Evolutionary conservation across 2,797 vertebrate genomes (phyloP).

Genomic region (Philypnodon macrostomus): DNA sequence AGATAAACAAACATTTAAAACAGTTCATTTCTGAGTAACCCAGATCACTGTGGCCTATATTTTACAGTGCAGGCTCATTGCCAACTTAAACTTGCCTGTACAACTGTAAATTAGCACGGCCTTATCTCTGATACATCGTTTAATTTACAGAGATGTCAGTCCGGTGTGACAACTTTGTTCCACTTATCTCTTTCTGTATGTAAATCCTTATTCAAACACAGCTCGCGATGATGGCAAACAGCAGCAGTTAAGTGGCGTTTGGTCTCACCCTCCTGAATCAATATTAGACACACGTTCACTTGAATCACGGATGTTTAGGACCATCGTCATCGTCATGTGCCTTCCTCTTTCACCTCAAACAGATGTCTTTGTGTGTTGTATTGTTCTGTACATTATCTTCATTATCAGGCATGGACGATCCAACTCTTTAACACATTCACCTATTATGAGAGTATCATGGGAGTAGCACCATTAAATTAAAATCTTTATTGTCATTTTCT

Average conservation of each 20-base stretch:
- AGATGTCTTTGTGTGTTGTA: not conserved
- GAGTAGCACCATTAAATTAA: too few relatives aligned
- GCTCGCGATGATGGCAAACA: constrained; percentile 25
- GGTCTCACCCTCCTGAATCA: constrained; percentile 34
- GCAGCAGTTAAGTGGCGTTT: not conserved
- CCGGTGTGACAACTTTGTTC: constrained; percentile 28
- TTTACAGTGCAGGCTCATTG: not conserved
- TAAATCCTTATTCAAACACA: constrained; percentile 57
- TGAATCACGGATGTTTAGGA: constrained; percentile 40
- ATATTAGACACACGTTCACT: constrained; percentile 15
- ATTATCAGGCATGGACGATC: too few relatives aligned
- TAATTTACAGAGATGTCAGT: constrained; percentile 18
- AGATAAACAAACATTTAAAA: too few relatives aligned
- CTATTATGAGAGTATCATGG: too few relatives aligned
- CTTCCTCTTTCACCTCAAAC: too few relatives aligned
- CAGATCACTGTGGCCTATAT: constrained; percentile 8
- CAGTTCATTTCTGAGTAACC: not conserved
- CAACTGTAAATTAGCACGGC: not conserved
- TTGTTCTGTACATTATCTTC: not conserved
- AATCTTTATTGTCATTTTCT: too few relatives aligned
- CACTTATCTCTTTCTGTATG: constrained; percentile 19
- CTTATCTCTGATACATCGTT: not conserved
- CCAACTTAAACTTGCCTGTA: constrained; percentile 4
- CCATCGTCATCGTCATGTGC: not conserved
- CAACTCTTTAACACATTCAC: too few relatives aligned